A percentile compares a stretch with the other conserved stretches of the same genome.
Evolutionary conservation across 1,140 invertebrate genomes (phyloP).

Genomic region (Bombus haemorrhoidalis): DNA sequence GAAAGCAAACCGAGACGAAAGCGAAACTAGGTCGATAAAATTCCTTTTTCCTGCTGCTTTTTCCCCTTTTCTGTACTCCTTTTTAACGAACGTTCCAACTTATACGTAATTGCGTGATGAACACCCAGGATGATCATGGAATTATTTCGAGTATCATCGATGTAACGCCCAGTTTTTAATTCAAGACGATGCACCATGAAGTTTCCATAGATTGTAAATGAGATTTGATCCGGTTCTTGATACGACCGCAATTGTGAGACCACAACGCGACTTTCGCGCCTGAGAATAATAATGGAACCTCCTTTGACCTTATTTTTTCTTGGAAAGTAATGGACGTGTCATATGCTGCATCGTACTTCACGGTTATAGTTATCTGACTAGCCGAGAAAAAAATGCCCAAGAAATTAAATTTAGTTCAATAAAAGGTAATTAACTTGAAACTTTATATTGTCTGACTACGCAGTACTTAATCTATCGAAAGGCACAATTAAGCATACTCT

Average conservation of each 20-base stretch:
- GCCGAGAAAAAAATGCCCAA: not conserved
- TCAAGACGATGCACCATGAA: not conserved
- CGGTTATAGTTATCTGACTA: no score
- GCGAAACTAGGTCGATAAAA: slow-evolving; percentile 38
- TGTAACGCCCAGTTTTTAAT: not conserved
- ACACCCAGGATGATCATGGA: not conserved
- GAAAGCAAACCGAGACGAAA: slow-evolving; percentile 13
- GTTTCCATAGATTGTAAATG: not conserved
- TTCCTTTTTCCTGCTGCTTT: not conserved
- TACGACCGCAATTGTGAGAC: not conserved
- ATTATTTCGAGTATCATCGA: not conserved
- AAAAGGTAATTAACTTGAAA: not conserved
- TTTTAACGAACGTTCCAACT: slow-evolving; percentile 29
- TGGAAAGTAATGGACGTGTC: not conserved
- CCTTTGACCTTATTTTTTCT: not conserved
- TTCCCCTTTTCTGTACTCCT: not conserved
- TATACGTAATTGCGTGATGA: not conserved
- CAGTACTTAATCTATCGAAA: not conserved
- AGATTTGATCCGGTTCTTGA: not conserved
- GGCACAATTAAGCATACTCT: not conserved
- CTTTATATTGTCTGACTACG: not conserved
- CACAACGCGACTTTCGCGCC: not conserved
- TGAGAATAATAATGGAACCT: not conserved
- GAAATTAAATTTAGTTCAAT: not conserved
- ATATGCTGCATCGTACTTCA: not conserved